These are phyloP conservation scores for Globia sparganii DNA, from an alignment of 2,888 invertebrate genomes.

Conservation along the genomic window DNA sequence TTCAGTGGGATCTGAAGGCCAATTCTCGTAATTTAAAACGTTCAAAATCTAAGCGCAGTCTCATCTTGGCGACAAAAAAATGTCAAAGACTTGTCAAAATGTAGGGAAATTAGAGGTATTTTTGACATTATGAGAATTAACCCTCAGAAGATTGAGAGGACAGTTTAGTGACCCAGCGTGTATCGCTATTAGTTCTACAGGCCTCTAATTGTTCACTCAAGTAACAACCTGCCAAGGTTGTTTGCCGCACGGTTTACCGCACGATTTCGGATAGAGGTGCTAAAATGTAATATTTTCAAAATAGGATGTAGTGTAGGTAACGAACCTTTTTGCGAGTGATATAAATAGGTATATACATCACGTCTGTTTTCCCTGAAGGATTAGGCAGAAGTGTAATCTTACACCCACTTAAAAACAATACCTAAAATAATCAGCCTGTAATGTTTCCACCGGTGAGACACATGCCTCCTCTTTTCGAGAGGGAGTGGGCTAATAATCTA, in stretches of 20 bases:
- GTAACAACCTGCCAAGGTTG: constrained; percentile 47
- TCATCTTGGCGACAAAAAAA: too few relatives aligned
- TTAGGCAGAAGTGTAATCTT: not conserved
- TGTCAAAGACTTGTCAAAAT: too few relatives aligned
- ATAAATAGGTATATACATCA: not conserved
- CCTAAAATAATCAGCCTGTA: not conserved
- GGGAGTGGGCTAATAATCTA: not conserved
- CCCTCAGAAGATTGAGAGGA: constrained; percentile 51
- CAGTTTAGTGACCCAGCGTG: constrained; percentile 67
- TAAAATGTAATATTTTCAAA: constrained; percentile 52
- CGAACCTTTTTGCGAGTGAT: constrained; percentile 13
- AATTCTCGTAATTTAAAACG: too few relatives aligned
- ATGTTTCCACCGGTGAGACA: not conserved
- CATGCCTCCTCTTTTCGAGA: not conserved
- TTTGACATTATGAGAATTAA: too few relatives aligned
- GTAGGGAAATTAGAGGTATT: too few relatives aligned
- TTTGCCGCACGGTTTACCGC: constrained; percentile 63
- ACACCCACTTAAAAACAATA: not conserved
- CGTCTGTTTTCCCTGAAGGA: not conserved
- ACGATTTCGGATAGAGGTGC: constrained; percentile 62
- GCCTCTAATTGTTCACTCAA: constrained; percentile 58
- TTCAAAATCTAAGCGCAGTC: too few relatives aligned
- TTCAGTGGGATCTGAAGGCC: constrained; percentile 58
- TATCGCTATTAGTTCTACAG: constrained; percentile 35
- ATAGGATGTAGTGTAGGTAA: constrained; percentile 14